Evolutionary conservation across 2,113 vertebrate species (phyloP).

Genomic region (Anolis carolinensis): DNA sequence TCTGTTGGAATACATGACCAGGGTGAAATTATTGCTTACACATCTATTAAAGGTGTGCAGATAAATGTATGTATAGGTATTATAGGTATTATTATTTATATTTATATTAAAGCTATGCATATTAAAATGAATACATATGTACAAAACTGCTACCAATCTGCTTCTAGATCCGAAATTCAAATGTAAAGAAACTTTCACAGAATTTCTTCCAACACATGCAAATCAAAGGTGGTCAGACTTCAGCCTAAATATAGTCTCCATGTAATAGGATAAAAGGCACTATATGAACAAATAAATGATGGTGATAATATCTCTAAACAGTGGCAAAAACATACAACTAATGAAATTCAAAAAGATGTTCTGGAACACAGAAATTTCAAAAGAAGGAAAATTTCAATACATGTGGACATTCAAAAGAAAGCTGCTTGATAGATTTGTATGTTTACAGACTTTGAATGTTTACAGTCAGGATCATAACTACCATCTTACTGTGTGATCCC

Average conservation of each 20-base stretch:
- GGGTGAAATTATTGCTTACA: slow-evolving; percentile 31
- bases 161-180: not conserved
- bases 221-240: not conserved
- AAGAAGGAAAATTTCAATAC: too few relatives aligned
- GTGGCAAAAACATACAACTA: too few relatives aligned
- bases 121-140: not conserved
- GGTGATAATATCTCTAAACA: too few relatives aligned
- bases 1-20: slow-evolving; percentile 5
- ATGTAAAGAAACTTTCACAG: not conserved
- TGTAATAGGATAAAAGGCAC: too few relatives aligned
- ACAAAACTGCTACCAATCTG: not conserved
- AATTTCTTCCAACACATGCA: not conserved
- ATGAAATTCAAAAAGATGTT: too few relatives aligned
- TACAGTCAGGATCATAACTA: too few relatives aligned
- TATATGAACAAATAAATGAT: too few relatives aligned
- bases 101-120: not conserved
- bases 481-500: too few relatives aligned
- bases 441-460: too few relatives aligned
- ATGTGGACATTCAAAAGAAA: too few relatives aligned
- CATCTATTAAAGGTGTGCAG: not conserved
- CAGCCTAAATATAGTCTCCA: not conserved
- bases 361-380: too few relatives aligned
- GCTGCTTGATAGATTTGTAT: too few relatives aligned
- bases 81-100: slow-evolving; percentile 17
- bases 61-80: not conserved